Conservation (phyloP, 2,888 invertebrate genomes). For the Carterocephalus palaemon region DNA sequence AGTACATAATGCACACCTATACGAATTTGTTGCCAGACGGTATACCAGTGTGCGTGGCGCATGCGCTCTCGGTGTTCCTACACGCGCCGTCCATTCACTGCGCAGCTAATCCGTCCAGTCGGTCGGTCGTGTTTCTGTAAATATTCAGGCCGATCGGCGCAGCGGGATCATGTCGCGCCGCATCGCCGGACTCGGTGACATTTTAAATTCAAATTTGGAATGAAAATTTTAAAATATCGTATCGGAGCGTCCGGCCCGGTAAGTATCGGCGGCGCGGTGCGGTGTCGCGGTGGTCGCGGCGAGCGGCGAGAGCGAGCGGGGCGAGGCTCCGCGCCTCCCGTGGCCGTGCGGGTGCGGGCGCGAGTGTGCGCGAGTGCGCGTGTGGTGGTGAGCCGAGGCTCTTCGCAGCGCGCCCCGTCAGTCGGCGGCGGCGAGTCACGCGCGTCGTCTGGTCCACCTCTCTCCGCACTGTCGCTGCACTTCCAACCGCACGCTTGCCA, state of each 20-base stretch:
- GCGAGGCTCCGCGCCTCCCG: slow-evolving; percentile 35
- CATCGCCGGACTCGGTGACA: slow-evolving; percentile 54
- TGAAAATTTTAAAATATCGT: slow-evolving; percentile 67
- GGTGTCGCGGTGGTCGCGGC: slow-evolving; percentile 41
- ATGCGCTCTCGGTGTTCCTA: slow-evolving; percentile 61
- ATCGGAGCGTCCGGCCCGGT: slow-evolving; percentile 46
- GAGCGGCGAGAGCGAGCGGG: slow-evolving; percentile 48
- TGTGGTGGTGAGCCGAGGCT: slow-evolving; percentile 57
- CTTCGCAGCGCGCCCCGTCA: slow-evolving; percentile 74
- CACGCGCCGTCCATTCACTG: slow-evolving; percentile 69
- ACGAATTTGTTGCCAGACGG: slow-evolving; percentile 20
- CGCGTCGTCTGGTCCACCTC: slow-evolving; percentile 69
- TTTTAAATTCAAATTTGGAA: slow-evolving; percentile 75
- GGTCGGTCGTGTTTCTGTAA: slow-evolving; percentile 54
- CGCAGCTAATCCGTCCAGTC: slow-evolving; percentile 60
- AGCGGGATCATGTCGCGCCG: slow-evolving; percentile 47
- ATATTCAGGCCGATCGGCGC: slow-evolving; percentile 52
- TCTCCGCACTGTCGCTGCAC: slow-evolving; percentile 52
- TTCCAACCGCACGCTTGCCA: slow-evolving; percentile 59
- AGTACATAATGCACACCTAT: slow-evolving; percentile 15
- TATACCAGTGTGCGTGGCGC: slow-evolving; percentile 61
- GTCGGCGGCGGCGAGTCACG: slow-evolving; percentile 76
- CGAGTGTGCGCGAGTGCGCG: slow-evolving; percentile 67
- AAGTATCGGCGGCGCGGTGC: slow-evolving; percentile 35
- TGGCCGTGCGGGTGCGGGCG: slow-evolving; percentile 48